phyloP scores from a whole-genome alignment of 2,113 vertebrate genomes.

The Rattus rattus region DNA sequence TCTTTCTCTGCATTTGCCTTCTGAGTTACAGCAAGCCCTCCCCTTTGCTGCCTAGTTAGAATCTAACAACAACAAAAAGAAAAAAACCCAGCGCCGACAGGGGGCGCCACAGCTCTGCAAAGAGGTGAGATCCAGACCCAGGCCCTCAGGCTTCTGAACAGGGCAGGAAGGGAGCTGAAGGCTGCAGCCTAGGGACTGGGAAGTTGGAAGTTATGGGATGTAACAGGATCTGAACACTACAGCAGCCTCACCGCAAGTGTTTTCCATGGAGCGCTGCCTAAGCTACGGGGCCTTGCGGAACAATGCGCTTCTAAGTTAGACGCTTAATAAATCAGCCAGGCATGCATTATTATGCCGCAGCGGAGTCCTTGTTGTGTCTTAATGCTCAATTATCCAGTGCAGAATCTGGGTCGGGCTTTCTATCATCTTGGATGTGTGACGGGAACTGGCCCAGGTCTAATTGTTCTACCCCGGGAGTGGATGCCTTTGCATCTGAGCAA shows the following conservation, averaged over 20 bases:
- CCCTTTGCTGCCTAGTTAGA: neutral
- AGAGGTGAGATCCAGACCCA: neutral
- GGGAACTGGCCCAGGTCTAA: conserved; percentile 75
- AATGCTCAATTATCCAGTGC: conserved; percentile 81
- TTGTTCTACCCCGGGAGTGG: conserved; percentile 51
- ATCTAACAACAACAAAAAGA: neutral
- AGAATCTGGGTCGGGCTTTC: conserved; percentile 80
- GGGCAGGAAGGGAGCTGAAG: conserved; percentile 23
- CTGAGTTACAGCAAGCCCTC: neutral
- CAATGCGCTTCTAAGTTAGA: conserved; percentile 65
- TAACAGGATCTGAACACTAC: conserved; percentile 78
- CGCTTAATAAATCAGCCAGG: conserved; percentile 82
- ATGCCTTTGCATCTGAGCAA: conserved; percentile 76
- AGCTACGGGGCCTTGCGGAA: conserved; percentile 62
- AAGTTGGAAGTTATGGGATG: conserved; percentile 62
- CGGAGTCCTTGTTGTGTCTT: conserved; percentile 75
- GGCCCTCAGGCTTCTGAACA: conserved; percentile 5
- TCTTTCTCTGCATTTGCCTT: neutral
- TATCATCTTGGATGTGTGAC: conserved; percentile 73
- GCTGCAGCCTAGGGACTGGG: conserved; percentile 23
- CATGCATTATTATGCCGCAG: conserved; percentile 54
- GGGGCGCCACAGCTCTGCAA: conserved; percentile 76
- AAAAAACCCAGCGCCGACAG: conserved; percentile 44
- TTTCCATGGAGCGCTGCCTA: conserved; percentile 73
- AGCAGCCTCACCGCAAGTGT: conserved; percentile 54